Evolutionary conservation across 2,888 invertebrate genomes (phyloP), one percentile per base, ranked within the genome.

Genomic region (Blastobasis lacticolella): DNA sequence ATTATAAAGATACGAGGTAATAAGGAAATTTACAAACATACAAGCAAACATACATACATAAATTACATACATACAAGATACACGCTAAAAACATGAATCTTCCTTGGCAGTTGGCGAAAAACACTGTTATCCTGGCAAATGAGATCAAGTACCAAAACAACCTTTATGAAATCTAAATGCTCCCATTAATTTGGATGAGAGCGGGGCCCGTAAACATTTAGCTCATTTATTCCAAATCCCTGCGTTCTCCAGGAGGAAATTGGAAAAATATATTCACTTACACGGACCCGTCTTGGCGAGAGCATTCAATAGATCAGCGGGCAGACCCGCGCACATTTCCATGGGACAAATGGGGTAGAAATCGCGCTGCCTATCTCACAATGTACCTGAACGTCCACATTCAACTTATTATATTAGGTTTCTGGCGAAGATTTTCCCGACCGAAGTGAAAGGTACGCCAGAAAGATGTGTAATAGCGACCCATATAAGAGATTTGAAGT

Each of bases 261-360:
- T 9, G 23, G 40, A 52, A 58, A 71, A 72, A 75, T 75, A 77
- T 78, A 79, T 77, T 75, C 75, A 74, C 71, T 75, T 72, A 72
- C 62, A 59, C 55, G 49, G 60, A 58, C 59, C 67, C 64, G 37
- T 46, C 10, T 36, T 6, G 8, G 37, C 38, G 54, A 58, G 61
- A 64, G 67, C 64, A 60, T 63, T 73, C 75, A 71, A 80, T 80
- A 75, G 71, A 75, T 77, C 75, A 73, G 63, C 61, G 62, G 64
- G 68, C 66, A 64, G 69, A 61, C 59, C 58, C 65, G 63, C 61
- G 56, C 65, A 67, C 64, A 73, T 69, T 66, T 69, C 64, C 63
- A 60, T 52, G 67, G 65, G 71, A 69, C 78, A 77, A 78, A 80
- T 75, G 76, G 70, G 64, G 67, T 66, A 71, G 71, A 75, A 78